Conservation (phyloP, 2,888 invertebrate genomes). For the Conomelus anceps region DNA sequence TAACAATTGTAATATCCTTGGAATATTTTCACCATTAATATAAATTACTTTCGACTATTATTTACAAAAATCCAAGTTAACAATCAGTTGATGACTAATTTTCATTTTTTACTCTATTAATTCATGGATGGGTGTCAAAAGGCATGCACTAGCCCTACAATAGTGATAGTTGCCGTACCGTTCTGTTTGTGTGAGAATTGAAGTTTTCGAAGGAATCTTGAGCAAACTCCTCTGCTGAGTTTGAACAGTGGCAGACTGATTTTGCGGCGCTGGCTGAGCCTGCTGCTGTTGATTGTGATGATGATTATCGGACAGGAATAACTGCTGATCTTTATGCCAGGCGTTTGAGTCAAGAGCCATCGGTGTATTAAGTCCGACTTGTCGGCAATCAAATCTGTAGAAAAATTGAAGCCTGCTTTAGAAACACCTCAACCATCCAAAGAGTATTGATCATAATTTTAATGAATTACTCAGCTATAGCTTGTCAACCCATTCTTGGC, state of each 20-base stretch:
- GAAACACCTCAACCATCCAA: no score
- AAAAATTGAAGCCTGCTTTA: no score
- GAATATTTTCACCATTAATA: no score
- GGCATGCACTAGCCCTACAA: neutral
- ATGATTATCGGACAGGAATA: conserved; percentile 23
- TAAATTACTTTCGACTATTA: no score
- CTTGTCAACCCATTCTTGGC: no score
- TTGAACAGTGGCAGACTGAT: neutral
- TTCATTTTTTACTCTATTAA: no score
- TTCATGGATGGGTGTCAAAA: no score
- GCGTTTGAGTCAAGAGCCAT: conserved; percentile 32
- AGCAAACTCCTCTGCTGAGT: conserved; percentile 22
- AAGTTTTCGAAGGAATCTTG: conserved; percentile 28
- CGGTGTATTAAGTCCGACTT: conserved; percentile 9
- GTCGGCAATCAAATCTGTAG: conserved; percentile 21
- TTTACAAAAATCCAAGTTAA: no score
- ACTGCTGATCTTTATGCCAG: conserved; percentile 31
- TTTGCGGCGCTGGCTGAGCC: conserved; percentile 6
- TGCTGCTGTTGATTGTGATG: conserved; percentile 16
- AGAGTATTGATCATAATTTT: no score
- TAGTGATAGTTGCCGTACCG: conserved; percentile 17
- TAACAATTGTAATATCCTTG: no score
- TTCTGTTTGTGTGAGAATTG: conserved; percentile 24
- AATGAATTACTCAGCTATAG: no score
- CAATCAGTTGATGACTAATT: no score